A percentile compares a stretch with the other conserved stretches of the same genome.
Conservation (phyloP, 2,797 vertebrate genomes). For the Phyllotis vaccarum region DNA sequence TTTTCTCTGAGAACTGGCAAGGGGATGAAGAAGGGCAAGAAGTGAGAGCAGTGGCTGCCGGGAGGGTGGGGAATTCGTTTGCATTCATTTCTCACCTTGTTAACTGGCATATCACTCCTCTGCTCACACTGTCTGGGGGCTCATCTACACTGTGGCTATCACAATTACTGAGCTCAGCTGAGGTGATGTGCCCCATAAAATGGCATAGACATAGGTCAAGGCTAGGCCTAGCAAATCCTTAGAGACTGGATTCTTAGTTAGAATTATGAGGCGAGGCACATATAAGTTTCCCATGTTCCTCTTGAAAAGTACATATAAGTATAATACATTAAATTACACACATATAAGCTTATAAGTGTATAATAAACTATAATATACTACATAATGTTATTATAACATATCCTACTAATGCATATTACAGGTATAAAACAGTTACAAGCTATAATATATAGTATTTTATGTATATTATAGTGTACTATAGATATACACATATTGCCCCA, state of each 20-base stretch:
- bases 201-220: not conserved
- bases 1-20: constrained; percentile 40
- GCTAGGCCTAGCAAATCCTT: not conserved
- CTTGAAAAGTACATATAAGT: not conserved
- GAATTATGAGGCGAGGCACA: constrained; percentile 11
- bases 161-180: constrained; percentile 41
- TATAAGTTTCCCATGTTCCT: not conserved
- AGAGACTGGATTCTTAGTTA: not conserved
- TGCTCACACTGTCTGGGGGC: not conserved
- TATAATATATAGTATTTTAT: not conserved
- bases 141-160: not conserved
- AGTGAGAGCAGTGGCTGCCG: not conserved
- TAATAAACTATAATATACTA: not conserved
- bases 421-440: not conserved
- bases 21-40: constrained; percentile 16
- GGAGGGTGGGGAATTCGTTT: constrained; percentile 45
- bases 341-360: not conserved
- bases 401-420: not conserved
- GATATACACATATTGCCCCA: not conserved
- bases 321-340: not conserved
- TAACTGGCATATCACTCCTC: not conserved
- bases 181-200: not conserved
- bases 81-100: constrained; percentile 57
- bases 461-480: not conserved
- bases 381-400: not conserved